A percentile compares a stretch with the other conserved stretches of the same genome.
Evolutionary conservation across 2,797 vertebrate genomes (phyloP).

Genomic region (Diplodus sargus): DNA sequence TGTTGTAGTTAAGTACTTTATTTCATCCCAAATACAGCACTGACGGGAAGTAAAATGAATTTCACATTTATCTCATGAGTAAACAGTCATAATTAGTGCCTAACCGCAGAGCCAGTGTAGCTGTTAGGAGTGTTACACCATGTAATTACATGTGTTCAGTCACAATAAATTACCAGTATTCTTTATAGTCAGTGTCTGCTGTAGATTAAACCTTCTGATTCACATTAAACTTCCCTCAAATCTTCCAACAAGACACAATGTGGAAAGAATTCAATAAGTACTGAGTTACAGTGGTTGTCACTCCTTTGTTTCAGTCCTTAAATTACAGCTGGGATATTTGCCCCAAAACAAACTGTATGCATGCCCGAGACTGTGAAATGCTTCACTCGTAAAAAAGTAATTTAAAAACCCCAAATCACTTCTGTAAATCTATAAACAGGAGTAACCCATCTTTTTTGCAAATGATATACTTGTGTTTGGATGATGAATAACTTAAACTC

Average conservation of each 20-base stretch:
- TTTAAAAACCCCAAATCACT: constrained; percentile 55
- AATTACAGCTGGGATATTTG: constrained; percentile 33
- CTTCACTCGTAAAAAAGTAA: constrained; percentile 36
- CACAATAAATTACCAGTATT: constrained; percentile 24
- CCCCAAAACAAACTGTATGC: constrained; percentile 36
- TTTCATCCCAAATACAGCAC: constrained; percentile 12
- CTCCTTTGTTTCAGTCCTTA: constrained; percentile 12
- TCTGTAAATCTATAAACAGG: constrained; percentile 53
- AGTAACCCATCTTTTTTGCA: constrained; percentile 49
- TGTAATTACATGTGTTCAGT: constrained; percentile 31
- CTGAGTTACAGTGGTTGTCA: constrained; percentile 4
- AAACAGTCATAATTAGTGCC: constrained; percentile 39
- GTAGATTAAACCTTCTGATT: constrained; percentile 1
- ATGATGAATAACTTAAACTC: constrained; percentile 67
- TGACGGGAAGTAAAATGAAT: constrained; percentile 16
- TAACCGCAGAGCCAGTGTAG: constrained; percentile 18
- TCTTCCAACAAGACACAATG: neutral
- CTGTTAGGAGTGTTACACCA: constrained; percentile 25
- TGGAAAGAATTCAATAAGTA: constrained; percentile 10
- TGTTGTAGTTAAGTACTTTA: constrained; percentile 12
- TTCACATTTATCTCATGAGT: constrained; percentile 32
- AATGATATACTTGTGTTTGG: constrained; percentile 60
- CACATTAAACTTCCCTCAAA: constrained; percentile 28
- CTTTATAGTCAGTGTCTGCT: constrained; percentile 8
- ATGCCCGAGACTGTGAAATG: constrained; percentile 35